Conservation (phyloP, 2,113 vertebrate species). For the Rhodinocichla rosea region DNA sequence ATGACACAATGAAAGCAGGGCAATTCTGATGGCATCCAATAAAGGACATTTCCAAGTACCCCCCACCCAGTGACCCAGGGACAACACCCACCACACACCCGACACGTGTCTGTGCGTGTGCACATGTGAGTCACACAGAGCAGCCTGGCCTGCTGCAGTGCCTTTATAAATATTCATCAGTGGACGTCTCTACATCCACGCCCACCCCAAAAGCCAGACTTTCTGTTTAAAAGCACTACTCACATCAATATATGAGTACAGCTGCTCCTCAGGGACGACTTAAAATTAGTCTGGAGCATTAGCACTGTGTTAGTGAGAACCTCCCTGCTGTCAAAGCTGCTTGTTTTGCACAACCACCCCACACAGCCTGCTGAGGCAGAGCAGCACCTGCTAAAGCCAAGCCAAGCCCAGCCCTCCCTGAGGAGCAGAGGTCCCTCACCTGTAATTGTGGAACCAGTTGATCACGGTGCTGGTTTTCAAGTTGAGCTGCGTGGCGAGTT, state of each 20-base stretch:
- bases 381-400: not conserved
- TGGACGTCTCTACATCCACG: not conserved
- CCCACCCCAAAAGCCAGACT: not conserved
- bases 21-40: not conserved
- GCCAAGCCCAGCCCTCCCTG: not conserved
- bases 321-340: not conserved
- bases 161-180: not conserved
- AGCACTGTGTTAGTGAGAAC: not conserved
- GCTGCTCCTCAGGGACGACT: conserved; percentile 29
- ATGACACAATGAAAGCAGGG: not conserved
- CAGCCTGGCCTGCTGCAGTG: not conserved
- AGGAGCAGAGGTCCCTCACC: conserved; percentile 37
- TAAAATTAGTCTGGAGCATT: not conserved
- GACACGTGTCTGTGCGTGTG: rapidly evolving
- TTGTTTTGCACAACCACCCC: not conserved
- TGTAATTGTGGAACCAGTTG: conserved; percentile 88
- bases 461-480: conserved; percentile 93
- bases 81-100: not conserved
- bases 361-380: not conserved
- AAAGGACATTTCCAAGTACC: not conserved
- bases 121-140: not conserved
- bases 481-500: conserved; percentile 96
- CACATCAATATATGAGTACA: not conserved
- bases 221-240: not conserved
- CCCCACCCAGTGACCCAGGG: not conserved